Evolutionary conservation across 2,888 invertebrate species (phyloP).

Genomic region (Lepidochrysops patricia): DNA sequence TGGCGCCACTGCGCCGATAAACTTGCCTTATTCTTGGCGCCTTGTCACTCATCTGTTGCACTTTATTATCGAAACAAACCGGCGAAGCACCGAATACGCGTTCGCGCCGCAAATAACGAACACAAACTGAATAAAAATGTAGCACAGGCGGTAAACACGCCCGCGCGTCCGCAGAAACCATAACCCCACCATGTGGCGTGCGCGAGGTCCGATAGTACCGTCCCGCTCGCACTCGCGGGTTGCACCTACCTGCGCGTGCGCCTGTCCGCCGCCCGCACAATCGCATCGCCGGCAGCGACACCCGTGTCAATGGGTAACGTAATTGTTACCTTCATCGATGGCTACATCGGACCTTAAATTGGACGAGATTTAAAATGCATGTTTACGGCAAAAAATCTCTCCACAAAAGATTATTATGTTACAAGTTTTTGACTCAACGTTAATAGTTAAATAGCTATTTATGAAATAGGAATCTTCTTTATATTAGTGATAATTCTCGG

Average conservation of each 20-base stretch:
- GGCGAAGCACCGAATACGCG: conserved; percentile 40
- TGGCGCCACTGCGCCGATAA: conserved; percentile 55
- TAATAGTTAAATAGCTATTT: background rate
- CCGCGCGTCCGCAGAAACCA: conserved; percentile 45
- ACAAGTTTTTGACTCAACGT: background rate
- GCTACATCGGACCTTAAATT: conserved; percentile 25
- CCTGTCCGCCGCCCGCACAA: conserved; percentile 49
- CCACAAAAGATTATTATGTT: background rate
- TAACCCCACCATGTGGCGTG: conserved; percentile 64
- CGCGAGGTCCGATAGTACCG: conserved; percentile 34
- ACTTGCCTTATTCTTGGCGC: conserved; percentile 44
- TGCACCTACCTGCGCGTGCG: conserved; percentile 65
- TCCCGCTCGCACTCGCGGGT: conserved; percentile 33
- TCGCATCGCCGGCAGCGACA: conserved; percentile 57
- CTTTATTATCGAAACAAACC: conserved; percentile 53
- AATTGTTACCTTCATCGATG: conserved; percentile 50
- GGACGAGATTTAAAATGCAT: conserved; percentile 13
- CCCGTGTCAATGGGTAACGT: conserved; percentile 66
- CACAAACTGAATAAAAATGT: conserved; percentile 74
- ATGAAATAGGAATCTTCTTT: background rate
- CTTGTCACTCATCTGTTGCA: conserved; percentile 67
- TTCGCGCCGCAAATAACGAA: conserved; percentile 50
- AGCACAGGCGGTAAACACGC: conserved; percentile 66
- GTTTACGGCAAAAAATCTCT: conserved; percentile 12
- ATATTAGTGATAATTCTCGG: background rate